Percentiles rank a stretch among this genome's conserved stretches.
Conservation (phyloP, 2,113 vertebrate genomes). For the Sterna hirundo region DNA sequence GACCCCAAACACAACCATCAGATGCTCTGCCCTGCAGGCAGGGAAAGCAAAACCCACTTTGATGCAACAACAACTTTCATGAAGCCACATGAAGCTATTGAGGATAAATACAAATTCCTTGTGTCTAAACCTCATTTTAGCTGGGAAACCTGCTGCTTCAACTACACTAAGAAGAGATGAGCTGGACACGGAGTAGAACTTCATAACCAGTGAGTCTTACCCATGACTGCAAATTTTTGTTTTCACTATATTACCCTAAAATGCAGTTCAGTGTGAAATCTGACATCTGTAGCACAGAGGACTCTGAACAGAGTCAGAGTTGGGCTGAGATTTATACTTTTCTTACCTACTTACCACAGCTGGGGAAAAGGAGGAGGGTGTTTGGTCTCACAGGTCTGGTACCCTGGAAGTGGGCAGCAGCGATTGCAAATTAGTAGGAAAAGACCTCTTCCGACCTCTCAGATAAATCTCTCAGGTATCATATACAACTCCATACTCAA, state of each 20-base stretch:
- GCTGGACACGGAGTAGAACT: neutral
- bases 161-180: neutral
- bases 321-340: neutral
- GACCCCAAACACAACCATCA: neutral
- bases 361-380: neutral
- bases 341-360: neutral
- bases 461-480: neutral
- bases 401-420: neutral
- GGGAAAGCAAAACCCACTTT: neutral
- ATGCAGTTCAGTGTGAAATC: neutral
- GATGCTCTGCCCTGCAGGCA: neutral
- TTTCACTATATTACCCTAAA: neutral
- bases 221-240: neutral
- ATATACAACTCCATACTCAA: neutral
- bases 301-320: neutral
- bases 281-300: neutral
- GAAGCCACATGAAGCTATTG: neutral
- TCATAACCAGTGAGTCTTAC: neutral
- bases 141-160: neutral
- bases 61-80: slow-evolving; percentile 6
- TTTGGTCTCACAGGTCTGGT: neutral
- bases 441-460: neutral
- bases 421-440: neutral
- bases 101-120: slow-evolving; percentile 11
- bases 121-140: neutral